Evolutionary conservation across 1,140 invertebrate genomes (phyloP).

Genomic region (Orchestia grillus): DNA sequence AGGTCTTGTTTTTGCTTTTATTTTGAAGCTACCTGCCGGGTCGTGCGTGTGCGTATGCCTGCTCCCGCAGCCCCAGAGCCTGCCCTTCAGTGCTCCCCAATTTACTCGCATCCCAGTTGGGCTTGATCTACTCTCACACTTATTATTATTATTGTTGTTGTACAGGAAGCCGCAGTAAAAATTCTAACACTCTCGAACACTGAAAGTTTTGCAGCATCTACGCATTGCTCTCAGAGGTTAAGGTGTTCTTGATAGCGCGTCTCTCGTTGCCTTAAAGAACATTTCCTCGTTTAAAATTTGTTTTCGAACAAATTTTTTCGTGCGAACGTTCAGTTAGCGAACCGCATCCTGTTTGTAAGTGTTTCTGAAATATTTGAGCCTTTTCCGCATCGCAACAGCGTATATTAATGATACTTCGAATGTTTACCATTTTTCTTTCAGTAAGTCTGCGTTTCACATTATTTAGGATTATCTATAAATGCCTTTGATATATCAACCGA

Average conservation of each 20-base stretch:
- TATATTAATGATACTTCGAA: too few species aligned
- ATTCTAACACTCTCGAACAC: not conserved
- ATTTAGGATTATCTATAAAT: too few species aligned
- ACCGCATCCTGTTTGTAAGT: not conserved
- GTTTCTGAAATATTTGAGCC: not conserved
- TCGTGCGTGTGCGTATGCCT: not conserved
- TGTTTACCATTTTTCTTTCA: too few species aligned
- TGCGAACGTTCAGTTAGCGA: not conserved
- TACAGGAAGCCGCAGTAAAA: not conserved
- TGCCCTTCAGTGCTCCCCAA: conserved; percentile 28
- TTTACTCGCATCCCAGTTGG: not conserved
- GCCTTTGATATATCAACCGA: too few species aligned
- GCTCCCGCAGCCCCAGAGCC: not conserved
- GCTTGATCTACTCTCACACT: not conserved
- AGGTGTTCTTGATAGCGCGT: not conserved
- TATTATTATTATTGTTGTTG: not conserved
- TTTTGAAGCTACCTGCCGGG: conserved; percentile 6
- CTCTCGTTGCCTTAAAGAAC: not conserved
- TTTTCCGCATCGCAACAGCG: too few species aligned
- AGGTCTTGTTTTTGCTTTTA: conserved; percentile 11
- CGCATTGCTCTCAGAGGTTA: not conserved
- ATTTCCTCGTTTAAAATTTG: not conserved
- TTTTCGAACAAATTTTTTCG: not conserved
- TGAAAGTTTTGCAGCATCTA: not conserved
- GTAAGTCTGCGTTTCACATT: too few species aligned